These are phyloP conservation scores for Homarus americanus DNA, from an alignment of 1,140 invertebrate species.

Conservation along the genomic window DNA sequence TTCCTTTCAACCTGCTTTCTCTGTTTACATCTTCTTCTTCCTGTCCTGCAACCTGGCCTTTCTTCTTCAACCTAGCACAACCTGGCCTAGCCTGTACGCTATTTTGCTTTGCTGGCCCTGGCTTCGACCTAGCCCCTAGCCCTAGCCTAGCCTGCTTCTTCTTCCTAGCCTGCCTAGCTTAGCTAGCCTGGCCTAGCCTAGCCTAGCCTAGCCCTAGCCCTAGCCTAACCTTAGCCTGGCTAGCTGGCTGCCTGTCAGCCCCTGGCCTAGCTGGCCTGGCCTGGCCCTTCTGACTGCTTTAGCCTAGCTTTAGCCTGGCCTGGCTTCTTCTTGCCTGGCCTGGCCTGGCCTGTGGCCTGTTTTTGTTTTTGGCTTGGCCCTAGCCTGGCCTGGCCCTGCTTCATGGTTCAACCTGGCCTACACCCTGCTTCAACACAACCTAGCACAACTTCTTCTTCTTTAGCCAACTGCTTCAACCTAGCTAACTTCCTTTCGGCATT, in stretches of 20 bases:
- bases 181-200: conserved; percentile 51
- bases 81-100: conserved; percentile 63
- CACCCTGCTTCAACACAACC: conserved; percentile 14
- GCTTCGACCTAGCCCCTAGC: neutral
- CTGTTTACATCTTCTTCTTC: neutral
- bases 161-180: conserved; percentile 31
- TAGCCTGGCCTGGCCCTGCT: conserved; percentile 73
- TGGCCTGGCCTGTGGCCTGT: neutral
- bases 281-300: conserved; percentile 62
- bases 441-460: conserved; percentile 49
- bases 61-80: conserved; percentile 65
- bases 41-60: conserved; percentile 11
- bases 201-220: conserved; percentile 54
- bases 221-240: conserved; percentile 27
- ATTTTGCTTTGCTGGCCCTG: conserved; percentile 42
- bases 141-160: conserved; percentile 39
- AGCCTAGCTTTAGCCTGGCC: conserved; percentile 50
- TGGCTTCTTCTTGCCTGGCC: conserved; percentile 51
- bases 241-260: conserved; percentile 1
- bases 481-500: conserved; percentile 29
- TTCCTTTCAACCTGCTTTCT: conserved; percentile 31
- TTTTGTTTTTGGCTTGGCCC: conserved; percentile 34
- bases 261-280: conserved; percentile 51
- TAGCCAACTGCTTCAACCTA: conserved; percentile 52
- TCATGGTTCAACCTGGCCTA: conserved; percentile 19